These are phyloP conservation scores for Lycia hirtaria DNA, from an alignment of 2,888 invertebrate species.

Conservation along the genomic window DNA sequence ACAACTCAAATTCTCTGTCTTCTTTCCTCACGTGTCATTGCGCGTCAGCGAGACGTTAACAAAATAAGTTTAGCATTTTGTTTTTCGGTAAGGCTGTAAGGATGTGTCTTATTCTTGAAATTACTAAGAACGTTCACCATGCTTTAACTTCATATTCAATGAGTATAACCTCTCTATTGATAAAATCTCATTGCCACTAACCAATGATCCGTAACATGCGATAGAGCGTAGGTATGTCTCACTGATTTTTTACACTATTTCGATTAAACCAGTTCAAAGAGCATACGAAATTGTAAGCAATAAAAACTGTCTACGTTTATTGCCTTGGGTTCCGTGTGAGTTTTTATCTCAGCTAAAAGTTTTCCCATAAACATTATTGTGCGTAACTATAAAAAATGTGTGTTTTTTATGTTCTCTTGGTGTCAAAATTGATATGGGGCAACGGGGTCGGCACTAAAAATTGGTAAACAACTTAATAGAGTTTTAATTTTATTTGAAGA, in stretches of 20 bases:
- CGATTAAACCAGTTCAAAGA: slow-evolving; percentile 79
- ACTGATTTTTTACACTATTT: slow-evolving; percentile 64
- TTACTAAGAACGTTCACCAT: too few relatives aligned
- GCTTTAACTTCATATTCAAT: too few relatives aligned
- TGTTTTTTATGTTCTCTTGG: slow-evolving; percentile 23
- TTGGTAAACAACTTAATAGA: slow-evolving; percentile 25
- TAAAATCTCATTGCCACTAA: too few relatives aligned
- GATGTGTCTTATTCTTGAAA: too few relatives aligned
- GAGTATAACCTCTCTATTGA: too few relatives aligned
- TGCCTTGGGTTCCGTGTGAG: slow-evolving; percentile 47
- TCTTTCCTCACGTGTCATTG: too few relatives aligned
- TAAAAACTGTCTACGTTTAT: slow-evolving; percentile 55
- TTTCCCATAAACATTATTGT: slow-evolving; percentile 34
- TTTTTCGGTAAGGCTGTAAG: too few relatives aligned
- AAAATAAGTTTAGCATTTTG: too few relatives aligned
- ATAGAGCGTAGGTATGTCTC: slow-evolving; percentile 61
- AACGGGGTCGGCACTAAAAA: slow-evolving; percentile 15
- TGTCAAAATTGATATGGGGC: slow-evolving; percentile 27
- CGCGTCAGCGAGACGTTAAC: too few relatives aligned
- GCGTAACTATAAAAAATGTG: slow-evolving; percentile 28
- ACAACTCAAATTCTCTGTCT: too few relatives aligned
- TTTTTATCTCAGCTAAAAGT: slow-evolving; percentile 33
- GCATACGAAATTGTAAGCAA: slow-evolving; percentile 68
- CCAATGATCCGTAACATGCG: slow-evolving; percentile 69
- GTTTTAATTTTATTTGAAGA: slow-evolving; percentile 15